Evolutionary conservation across 2,888 invertebrate species (phyloP).

Genomic region (Torymus auratus): DNA sequence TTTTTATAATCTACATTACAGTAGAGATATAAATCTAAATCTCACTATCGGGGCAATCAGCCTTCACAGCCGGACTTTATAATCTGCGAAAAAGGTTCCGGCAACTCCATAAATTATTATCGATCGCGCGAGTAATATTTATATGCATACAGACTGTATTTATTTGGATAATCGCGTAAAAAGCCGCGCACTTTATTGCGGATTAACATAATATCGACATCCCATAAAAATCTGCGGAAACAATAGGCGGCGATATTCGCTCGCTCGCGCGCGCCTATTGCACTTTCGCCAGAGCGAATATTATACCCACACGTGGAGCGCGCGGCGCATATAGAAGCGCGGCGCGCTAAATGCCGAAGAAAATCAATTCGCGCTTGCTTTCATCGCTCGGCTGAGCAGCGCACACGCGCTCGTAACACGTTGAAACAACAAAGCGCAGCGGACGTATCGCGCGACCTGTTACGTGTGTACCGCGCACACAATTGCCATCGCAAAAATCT

Average conservation of each 20-base stretch:
- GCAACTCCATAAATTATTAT: slow-evolving; percentile 34
- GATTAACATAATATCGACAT: slow-evolving; percentile 25
- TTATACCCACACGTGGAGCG: not conserved
- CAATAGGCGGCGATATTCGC: slow-evolving; percentile 17
- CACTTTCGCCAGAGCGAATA: slow-evolving; percentile 4
- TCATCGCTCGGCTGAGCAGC: slow-evolving; percentile 18
- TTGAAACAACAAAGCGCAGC: slow-evolving; percentile 11
- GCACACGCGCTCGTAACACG: not conserved
- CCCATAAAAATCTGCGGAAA: slow-evolving; percentile 4
- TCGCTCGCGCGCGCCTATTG: slow-evolving; percentile 2
- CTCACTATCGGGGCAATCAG: slow-evolving; percentile 31
- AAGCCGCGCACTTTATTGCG: not conserved
- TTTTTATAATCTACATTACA: slow-evolving; percentile 14
- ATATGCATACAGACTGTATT: slow-evolving; percentile 7
- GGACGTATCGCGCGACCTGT: slow-evolving; percentile 4
- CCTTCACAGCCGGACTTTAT: not conserved
- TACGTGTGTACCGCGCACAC: slow-evolving; percentile 1
- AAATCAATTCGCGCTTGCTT: slow-evolving; percentile 46
- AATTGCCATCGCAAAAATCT: slow-evolving; percentile 10
- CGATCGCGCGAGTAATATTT: slow-evolving; percentile 16
- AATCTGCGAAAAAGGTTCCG: slow-evolving; percentile 16
- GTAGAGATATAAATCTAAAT: slow-evolving; percentile 41
- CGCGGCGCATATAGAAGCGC: not conserved
- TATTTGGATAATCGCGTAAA: slow-evolving; percentile 14
- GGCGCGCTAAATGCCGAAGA: slow-evolving; percentile 13